Base-by-base conservation (phyloP, 2,797 vertebrate species). In the Pipistrellus pygmaeus region DNA sequence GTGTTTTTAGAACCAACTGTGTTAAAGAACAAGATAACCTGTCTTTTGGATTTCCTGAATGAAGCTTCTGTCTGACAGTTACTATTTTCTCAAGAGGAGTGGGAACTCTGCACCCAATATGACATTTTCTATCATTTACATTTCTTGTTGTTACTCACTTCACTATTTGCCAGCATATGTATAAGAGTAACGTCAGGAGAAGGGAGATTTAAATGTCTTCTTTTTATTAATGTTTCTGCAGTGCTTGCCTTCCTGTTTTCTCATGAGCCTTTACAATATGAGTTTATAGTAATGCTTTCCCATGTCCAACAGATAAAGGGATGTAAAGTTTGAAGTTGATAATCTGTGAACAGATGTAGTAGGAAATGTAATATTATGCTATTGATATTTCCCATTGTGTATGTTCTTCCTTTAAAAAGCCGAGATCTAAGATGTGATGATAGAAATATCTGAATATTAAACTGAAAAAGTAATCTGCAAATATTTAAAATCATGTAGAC, bases 161-260 rank as follows among this genome's bases (percentile, higher is more conserved):
- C 4, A 53, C 46, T 62, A 6, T 62, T 53, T 94, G 72, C 66
- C 76, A 62, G 11, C 0, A 8, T 53, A 41, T n/a, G 1, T 10
- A 6, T 76, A 17, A 90, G 55, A 93, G 2, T 35, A 82, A 91
- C 88, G 27, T 71, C 55, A 66, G 72, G n/a, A 75, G 55, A 94
- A 92, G 8, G 10, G 1, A 0, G 32, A 25, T 35, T 35, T 77
- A 32, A 35, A 21, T 76, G 46, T 76, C 8, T 35, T 53, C 3
- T 76, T 51, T 76, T 20, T 23, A 35, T 35, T 55, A 80, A 48
- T 38, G 77, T 88, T 6, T 82, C 8, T 10, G 6, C 9, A 38
- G 25, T 15, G 35, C 23, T 90, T 69, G 60, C 84, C 12, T 73
- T 88, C 14, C 38, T 51, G 3, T 66, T 90, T 88, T 57, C 30